These are phyloP conservation scores for Merluccius polli DNA, from an alignment of 2,797 vertebrate genomes.

Conservation along the genomic window DNA sequence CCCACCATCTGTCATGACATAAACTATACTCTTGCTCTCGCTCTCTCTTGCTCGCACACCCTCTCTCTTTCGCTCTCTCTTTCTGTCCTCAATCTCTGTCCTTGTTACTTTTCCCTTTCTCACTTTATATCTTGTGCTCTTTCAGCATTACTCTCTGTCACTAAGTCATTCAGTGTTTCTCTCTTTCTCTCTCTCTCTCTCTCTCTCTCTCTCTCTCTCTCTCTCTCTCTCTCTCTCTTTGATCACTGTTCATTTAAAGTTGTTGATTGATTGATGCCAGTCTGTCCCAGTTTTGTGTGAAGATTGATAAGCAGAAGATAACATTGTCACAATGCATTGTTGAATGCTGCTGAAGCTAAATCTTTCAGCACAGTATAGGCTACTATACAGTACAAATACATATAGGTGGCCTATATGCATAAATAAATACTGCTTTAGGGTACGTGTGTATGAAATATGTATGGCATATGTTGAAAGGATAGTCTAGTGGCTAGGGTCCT, in stretches of 20 bases:
- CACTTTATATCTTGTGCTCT: not conserved
- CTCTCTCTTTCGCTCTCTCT: not conserved
- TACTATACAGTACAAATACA: too few relatives aligned
- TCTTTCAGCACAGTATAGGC: too few relatives aligned
- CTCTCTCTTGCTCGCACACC: conserved; percentile 2
- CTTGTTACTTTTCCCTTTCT: not conserved
- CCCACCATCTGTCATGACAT: conserved; percentile 10
- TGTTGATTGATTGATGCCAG: not conserved
- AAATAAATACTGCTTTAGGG: too few relatives aligned
- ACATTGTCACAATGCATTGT: not conserved
- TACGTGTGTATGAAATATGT: too few relatives aligned
- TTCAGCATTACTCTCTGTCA: not conserved
- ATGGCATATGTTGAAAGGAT: too few relatives aligned
- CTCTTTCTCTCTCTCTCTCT: conserved; percentile 20
- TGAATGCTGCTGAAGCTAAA: too few relatives aligned
- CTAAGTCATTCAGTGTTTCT: conserved; percentile 17
- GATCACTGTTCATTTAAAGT: too few relatives aligned
- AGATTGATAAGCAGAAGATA: not conserved
- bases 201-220: not conserved
- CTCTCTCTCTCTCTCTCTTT: too few relatives aligned
- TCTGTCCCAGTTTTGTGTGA: not conserved
- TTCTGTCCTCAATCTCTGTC: not conserved
- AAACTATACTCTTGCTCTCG: not conserved
- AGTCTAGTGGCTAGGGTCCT: too few relatives aligned
- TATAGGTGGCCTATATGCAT: too few relatives aligned